phyloP scores from a whole-genome alignment of 1,140 invertebrate species.

The Lasaia peninsularis region DNA sequence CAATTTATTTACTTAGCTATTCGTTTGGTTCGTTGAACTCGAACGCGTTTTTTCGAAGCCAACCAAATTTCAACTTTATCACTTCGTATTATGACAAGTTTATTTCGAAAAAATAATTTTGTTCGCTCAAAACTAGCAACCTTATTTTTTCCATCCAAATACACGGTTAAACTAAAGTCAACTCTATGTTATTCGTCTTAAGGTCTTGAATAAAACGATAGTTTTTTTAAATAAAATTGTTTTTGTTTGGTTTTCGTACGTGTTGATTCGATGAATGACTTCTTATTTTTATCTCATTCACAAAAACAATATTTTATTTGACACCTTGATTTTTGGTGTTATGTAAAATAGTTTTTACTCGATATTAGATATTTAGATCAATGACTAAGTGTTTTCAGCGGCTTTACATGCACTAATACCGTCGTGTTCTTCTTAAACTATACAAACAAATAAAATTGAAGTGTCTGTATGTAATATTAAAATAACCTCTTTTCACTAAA shows the following conservation, averaged over 20 bases:
- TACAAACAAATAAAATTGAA: too few species aligned
- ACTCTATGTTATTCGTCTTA: background rate
- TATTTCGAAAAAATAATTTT: conserved; percentile 11
- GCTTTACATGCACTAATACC: too few species aligned
- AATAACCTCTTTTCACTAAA: too few species aligned
- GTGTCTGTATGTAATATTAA: too few species aligned
- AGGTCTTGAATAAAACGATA: background rate
- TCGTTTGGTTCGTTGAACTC: conserved; percentile 54
- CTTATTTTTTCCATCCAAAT: conserved; percentile 16
- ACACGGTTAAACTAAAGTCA: background rate
- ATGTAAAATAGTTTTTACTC: background rate
- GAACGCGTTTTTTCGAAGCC: background rate
- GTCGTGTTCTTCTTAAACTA: too few species aligned
- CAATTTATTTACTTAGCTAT: conserved; percentile 66
- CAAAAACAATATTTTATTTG: conserved; percentile 45
- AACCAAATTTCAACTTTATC: conserved; percentile 21
- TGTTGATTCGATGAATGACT: conserved; percentile 39
- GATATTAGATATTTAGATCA: too few species aligned
- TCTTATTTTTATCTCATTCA: conserved; percentile 41
- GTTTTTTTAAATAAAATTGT: background rate
- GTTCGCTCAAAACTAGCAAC: conserved; percentile 19
- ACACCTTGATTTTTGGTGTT: conserved; percentile 26
- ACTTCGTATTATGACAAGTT: conserved; percentile 12
- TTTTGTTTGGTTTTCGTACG: conserved; percentile 38
- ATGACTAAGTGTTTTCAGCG: too few species aligned